Conservation (phyloP, 2,113 vertebrate genomes). For the Macrotus californicus region DNA sequence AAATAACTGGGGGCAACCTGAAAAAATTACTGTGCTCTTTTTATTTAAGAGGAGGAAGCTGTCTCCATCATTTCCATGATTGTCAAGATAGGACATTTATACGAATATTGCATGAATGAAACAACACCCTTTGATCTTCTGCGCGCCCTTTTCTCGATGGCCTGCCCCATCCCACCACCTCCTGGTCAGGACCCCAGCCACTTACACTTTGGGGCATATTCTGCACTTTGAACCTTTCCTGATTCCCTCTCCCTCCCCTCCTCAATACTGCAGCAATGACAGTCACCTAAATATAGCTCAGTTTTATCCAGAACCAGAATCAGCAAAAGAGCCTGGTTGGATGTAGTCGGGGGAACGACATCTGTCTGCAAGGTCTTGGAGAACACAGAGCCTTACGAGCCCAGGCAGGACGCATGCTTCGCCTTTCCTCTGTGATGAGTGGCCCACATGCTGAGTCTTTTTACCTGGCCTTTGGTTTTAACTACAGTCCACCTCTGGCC, state of each 20-base stretch:
- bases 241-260: too few relatives aligned
- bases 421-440: not conserved
- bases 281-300: not conserved
- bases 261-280: not conserved
- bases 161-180: not conserved
- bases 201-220: rapidly evolving
- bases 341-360: not conserved
- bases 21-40: not conserved
- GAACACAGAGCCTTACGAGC: not conserved
- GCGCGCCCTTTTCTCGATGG: not conserved
- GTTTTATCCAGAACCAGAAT: not conserved
- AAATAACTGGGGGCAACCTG: not conserved
- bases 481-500: not conserved
- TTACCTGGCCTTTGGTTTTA: not conserved
- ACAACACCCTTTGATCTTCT: not conserved
- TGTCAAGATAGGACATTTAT: not conserved
- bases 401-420: not conserved
- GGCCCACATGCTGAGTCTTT: too few relatives aligned
- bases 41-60: not conserved
- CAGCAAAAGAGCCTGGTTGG: not conserved
- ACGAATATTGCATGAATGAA: too few relatives aligned
- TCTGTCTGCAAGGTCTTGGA: not conserved
- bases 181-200: not conserved
- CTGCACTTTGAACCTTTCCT: not conserved
- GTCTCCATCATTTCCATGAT: not conserved